Base-by-base conservation (phyloP, 92 coral and sea anemone species). In the Montipora capitata region DNA sequence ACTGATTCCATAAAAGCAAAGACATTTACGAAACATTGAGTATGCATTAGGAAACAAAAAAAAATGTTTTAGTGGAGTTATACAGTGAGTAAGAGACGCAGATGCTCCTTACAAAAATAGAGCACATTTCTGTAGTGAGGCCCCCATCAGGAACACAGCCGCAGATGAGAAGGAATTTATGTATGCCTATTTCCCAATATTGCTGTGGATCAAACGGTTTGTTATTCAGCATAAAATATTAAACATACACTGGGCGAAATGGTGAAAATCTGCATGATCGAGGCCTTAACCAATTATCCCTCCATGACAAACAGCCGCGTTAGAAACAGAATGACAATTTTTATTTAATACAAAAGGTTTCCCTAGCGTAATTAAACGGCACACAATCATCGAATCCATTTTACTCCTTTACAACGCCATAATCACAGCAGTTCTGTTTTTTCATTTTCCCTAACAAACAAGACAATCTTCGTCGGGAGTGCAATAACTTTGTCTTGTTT, bases 161-260 rank as follows among this genome's bases (percentile, higher is more conserved):
- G 35, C 35, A 27, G 35, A 27, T 27, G 35, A 27, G 35, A 27
- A 27, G 35, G 35, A 27, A 27, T 27, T 27, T 27, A 27, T 48
- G 52, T 48, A 48, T 48, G 35, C 35, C 52, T 48, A 3, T 54
- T 12, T 54, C 3, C 14, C 61, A 9, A 54, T 54, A 54, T 65
- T 78, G 40, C 45, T 41, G 7, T 11, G 74, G 85, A 68, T 68
- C 77, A 49, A 68, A 52, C 39, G 45, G 51, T 67, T 81, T 52
- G 16, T 51, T 81, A 54, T 78, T 68, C 40, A 49, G 67, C 18
- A 69, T 81, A 68, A 68, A 81, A 81, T 64, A 81, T 81, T 81
- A 39, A 51, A 81, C 77, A 81, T n/a, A 3, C 17, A 35, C 40
- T 27, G 48, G 54, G 11, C 0, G 40, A 39, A 5, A 68, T 48